Conservation (phyloP, 2,888 invertebrate species). For the Ophioninae sp. region DNA sequence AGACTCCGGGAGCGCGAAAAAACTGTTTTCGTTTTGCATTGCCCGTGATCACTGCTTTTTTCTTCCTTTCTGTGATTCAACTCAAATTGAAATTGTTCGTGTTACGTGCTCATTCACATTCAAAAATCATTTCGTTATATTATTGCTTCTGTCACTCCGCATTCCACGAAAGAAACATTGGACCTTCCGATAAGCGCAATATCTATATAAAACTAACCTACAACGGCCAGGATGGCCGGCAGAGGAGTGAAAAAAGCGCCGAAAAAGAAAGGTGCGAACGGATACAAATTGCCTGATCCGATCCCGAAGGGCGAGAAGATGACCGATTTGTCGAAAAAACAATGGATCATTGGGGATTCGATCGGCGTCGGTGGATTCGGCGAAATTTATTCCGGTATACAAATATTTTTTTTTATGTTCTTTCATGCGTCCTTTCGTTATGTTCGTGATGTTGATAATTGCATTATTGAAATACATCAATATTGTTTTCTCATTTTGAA, state of each 20-base stretch:
- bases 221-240: slow-evolving; percentile 45
- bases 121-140: not conserved
- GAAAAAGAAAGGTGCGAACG: slow-evolving; percentile 79
- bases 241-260: slow-evolving; percentile 56
- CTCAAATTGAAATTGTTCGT: not conserved
- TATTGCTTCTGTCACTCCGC: too few relatives aligned
- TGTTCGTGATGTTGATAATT: too few relatives aligned
- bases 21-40: not conserved
- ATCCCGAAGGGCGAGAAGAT: slow-evolving; percentile 90
- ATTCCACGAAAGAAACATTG: too few relatives aligned
- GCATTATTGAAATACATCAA: too few relatives aligned
- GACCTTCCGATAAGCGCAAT: too few relatives aligned
- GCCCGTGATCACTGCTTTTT: not conserved
- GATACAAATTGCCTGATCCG: slow-evolving; percentile 86
- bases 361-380: slow-evolving; percentile 97
- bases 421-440: too few relatives aligned
- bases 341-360: slow-evolving; percentile 93
- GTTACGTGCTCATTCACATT: not conserved
- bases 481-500: too few relatives aligned
- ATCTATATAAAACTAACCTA: not conserved
- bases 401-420: too few relatives aligned
- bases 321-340: slow-evolving; percentile 88
- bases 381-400: slow-evolving; percentile 92
- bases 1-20: slow-evolving; percentile 6
- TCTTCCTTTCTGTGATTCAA: not conserved